Evolutionary conservation across 2,888 invertebrate genomes (phyloP), one percentile per base, ranked within the genome.

Genomic region (Tigriopus californicus): DNA sequence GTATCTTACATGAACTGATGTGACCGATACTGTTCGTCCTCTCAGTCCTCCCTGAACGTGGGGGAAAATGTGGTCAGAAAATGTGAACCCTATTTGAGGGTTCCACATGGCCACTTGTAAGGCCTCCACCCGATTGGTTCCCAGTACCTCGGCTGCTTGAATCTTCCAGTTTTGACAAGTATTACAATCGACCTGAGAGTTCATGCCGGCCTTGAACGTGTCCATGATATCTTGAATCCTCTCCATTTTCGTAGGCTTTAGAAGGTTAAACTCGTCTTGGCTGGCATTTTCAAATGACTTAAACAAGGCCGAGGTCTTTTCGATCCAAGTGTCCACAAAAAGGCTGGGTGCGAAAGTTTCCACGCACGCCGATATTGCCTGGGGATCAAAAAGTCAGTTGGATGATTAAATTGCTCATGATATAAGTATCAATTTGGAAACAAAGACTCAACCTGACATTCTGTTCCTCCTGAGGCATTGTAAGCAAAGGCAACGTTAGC

Each of bases 41-140:
- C 86, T 75, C 66, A 89, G 89, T 11, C 85, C 84, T 62, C 88
- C 81, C 1, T 75, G 76, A 0, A 83, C 76, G 67, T 89, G 87
- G 0, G 87, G 85, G 71, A 89, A 89, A 41, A 87, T 68, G 13
- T 78, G 77, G 67, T 88, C 86, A 0, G 72, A 72, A 63, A 82
- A 75, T 46, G 75, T 73, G 40, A 80, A 73, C 0, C 86, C 87
- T 62, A 79, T 76, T 41, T 79, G 75, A 0, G 85, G 81, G 61
- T 79, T 77, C 89, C 89, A 89, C 41, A 70, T 74, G 1, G 85
- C 88, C 1, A 83, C 79, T 67, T 80, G 66, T 12, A 76, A 65
- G 41, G 77, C 64, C 47, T 72, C 61, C 42, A 62, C 60, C 20
- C 57, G 41, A 15, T 41, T 58, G 18, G 48, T 61, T 53, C 60